Base-by-base conservation (phyloP, 2,113 vertebrate species). In the Sardina pilchardus region DNA sequence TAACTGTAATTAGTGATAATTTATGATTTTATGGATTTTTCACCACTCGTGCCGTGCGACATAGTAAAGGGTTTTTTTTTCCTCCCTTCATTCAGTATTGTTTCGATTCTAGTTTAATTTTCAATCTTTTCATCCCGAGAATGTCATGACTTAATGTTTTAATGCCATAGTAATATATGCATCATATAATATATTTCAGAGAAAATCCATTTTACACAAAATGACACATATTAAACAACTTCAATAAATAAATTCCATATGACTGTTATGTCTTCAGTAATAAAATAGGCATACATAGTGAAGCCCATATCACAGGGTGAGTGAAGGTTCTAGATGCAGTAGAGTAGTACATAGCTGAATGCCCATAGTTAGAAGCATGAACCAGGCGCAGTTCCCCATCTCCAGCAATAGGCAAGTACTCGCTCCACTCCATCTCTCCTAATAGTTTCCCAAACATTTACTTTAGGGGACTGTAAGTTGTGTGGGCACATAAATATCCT, bases 1-100 rank as follows among this genome's bases (percentile, higher is more conserved):
- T 78, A 78, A 78, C 71, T 16, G 71, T 78, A 78, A 78, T 78
- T 78, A 78, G 71, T 34, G 71, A 78, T 78, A 78, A 78, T 39
- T 78, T 39, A 78, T 78, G 34, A 78, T 78, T 78, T 78, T 78
- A 78, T 78, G 30, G 71, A 30, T 36, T 36, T 78, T 78, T 78
- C 71, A 36, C 14, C 12, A 78, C 14, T 78, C 2, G 26, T 71
- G n/a, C 34, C 2, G 26, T 71, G n/a, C 34, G 63, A 12, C 63
- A 26, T 34, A 34, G 26, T 30, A 71, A 2, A 34, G 14, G 63
- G 10, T 26, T 14, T 8, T 17, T 78, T 17, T 21, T 63, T 63
- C 6, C 12, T 17, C 30, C 36, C 16, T 16, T 34, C 71, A 12
- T 36, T 36, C 34, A 78, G 14, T 78, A 39, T 34, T 36, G 0